Evolutionary conservation across 2,888 invertebrate species (phyloP).

Genomic region (Apotomis betuletana): DNA sequence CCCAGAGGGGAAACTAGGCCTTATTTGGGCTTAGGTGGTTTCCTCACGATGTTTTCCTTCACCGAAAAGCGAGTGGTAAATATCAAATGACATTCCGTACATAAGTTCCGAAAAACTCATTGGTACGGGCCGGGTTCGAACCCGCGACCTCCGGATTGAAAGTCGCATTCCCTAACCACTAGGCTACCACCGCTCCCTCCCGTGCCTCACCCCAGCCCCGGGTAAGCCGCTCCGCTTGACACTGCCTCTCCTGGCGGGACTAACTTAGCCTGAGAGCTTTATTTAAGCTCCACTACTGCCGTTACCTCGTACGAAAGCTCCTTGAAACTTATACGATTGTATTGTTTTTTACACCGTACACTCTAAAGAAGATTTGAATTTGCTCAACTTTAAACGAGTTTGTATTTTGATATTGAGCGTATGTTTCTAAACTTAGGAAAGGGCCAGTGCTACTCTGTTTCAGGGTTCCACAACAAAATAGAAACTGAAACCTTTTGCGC

Average conservation of each 20-base stretch:
- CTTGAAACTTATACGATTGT: constrained; percentile 41
- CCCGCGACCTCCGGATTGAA: too few species aligned
- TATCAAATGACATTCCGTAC: too few species aligned
- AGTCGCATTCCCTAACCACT: too few species aligned
- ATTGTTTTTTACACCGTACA: constrained; percentile 37
- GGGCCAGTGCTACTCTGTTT: not conserved
- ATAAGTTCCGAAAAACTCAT: too few species aligned
- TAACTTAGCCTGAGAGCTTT: constrained; percentile 40
- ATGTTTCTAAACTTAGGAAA: not conserved
- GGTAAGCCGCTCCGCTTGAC: constrained; percentile 37
- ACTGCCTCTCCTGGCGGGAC: constrained; percentile 36
- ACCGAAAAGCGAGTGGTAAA: too few species aligned
- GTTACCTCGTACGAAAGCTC: constrained; percentile 38
- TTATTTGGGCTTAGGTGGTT: too few species aligned
- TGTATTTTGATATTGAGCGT: constrained; percentile 16
- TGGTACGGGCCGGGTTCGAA: too few species aligned
- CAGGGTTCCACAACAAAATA: not conserved
- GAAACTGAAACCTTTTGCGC: not conserved
- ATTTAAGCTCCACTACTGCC: constrained; percentile 41
- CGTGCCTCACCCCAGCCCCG: not conserved
- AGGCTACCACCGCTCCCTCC: constrained; percentile 13
- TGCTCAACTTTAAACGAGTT: not conserved
- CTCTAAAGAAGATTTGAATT: constrained; percentile 16
- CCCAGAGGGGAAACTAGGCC: too few species aligned
- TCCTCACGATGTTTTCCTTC: too few species aligned